Base-by-base conservation (phyloP, 2,888 invertebrate species). In the Diarsia brunnea region DNA sequence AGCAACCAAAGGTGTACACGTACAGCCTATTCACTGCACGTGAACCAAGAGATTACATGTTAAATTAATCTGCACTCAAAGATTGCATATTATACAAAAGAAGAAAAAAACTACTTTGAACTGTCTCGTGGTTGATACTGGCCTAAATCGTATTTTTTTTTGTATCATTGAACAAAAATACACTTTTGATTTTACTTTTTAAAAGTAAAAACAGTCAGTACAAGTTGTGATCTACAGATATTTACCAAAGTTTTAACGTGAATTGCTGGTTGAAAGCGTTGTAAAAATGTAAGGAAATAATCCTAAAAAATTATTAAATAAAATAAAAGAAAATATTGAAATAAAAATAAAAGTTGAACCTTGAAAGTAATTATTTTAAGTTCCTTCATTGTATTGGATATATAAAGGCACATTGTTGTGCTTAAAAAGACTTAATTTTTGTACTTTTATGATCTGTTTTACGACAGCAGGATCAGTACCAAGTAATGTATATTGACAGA, bases 211-310 rank as follows among this genome's bases (percentile, higher is more conserved):
- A 53, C 49, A 51, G 24, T 24, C 14, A 27, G 16, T 45, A 12
- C 2, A 31, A 45, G 24, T 14, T 27, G 21, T 49, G 2, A 10
- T 49, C 58, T 31, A n/a, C 51, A 79, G 51, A 61, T 74, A 79
- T 74, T 60, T 66, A 4, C 27, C 24, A 58, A 58, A n/a, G 19
- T 60, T 27, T 11, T 47, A 68, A 74, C 43, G 51, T 80, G 58
- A 47, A 60, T 74, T 68, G 24, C 68, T 74, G 58, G 31, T 65
- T 79, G 21, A 65, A 53, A 51, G 51, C 68, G 76, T 76, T n/a
- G n/a, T n/a, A n/a, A n/a, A n/a, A n/a, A n/a, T n/a, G n/a, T n/a
- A n/a, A n/a, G n/a, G n/a, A n/a, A n/a, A n/a, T n/a, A n/a, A n/a
- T n/a, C n/a, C n/a, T n/a, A n/a, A n/a, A n/a, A n/a, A n/a, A n/a